These are phyloP conservation scores for Gasteruption jaculator DNA, from an alignment of 2,888 invertebrate species.

Conservation along the genomic window DNA sequence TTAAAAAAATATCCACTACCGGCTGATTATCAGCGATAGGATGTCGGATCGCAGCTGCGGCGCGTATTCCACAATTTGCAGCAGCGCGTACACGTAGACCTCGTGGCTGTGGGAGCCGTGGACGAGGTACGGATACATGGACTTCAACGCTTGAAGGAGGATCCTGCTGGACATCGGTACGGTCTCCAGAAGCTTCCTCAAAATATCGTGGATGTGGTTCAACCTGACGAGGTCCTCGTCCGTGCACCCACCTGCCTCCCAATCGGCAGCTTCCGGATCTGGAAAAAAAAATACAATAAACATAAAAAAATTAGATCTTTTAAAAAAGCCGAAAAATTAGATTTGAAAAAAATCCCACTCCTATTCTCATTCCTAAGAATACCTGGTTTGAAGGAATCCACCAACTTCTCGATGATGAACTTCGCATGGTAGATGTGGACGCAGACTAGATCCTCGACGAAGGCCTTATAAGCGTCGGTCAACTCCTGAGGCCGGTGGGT, in stretches of 20 bases:
- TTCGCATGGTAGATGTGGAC: conserved; percentile 65
- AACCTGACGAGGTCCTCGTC: conserved; percentile 57
- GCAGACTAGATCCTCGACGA: conserved; percentile 64
- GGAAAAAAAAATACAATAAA: conserved; percentile 24
- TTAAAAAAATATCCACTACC: conserved; percentile 55
- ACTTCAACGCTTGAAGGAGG: conserved; percentile 61
- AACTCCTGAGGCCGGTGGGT: conserved; percentile 52
- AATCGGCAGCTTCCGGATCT: conserved; percentile 55
- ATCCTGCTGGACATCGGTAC: conserved; percentile 67
- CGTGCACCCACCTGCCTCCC: conserved; percentile 60
- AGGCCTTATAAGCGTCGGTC: conserved; percentile 60
- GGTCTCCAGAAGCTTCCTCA: conserved; percentile 53
- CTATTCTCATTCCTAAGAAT: conserved; percentile 25
- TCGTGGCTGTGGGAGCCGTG: conserved; percentile 65
- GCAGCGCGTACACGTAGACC: conserved; percentile 72
- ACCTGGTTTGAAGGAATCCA: conserved; percentile 61
- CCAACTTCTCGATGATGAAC: conserved; percentile 59
- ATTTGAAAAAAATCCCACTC: neutral
- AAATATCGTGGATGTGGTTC: conserved; percentile 61
- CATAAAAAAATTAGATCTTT: conserved; percentile 13
- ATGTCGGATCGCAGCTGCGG: conserved; percentile 68
- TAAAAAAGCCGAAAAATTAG: conserved; percentile 5
- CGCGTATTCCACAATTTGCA: conserved; percentile 72
- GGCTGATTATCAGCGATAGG: conserved; percentile 70
- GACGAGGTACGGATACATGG: conserved; percentile 74